These are phyloP conservation scores for Sebastes glaucus DNA, from an alignment of 2,797 vertebrate genomes.

Conservation along the genomic window DNA sequence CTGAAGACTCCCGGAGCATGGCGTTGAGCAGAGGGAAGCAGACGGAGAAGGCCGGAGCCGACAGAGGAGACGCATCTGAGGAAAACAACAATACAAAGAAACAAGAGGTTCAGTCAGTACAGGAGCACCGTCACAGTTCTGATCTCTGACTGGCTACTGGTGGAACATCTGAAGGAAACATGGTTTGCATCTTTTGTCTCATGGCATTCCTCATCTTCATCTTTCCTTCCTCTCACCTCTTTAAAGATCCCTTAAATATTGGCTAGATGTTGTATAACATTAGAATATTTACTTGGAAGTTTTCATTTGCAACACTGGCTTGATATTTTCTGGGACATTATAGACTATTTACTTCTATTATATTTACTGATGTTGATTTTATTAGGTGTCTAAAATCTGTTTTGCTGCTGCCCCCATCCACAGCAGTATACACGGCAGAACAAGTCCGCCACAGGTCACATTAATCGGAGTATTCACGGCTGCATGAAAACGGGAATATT, in stretches of 20 bases:
- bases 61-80: constrained; percentile 69
- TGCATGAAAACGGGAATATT: too few species aligned
- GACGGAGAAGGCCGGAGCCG: constrained; percentile 86
- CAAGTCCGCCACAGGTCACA: too few species aligned
- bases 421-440: too few species aligned
- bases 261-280: not conserved
- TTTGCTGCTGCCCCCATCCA: too few species aligned
- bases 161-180: not conserved
- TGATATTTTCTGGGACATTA: not conserved
- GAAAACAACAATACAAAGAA: not conserved
- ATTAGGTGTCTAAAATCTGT: not conserved
- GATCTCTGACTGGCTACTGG: not conserved
- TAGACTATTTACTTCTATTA: not conserved
- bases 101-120: not conserved
- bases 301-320: not conserved
- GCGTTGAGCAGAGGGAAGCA: constrained; percentile 94
- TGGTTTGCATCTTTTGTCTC: not conserved
- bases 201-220: not conserved
- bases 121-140: not conserved
- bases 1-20: constrained; percentile 86
- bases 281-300: not conserved
- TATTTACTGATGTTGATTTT: too few species aligned
- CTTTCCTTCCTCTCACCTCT: not conserved
- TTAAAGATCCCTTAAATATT: not conserved
- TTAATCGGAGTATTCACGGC: too few species aligned